Evolutionary conservation across 2,888 invertebrate species (phyloP), one percentile per base, ranked within the genome.

Genomic region (Pandemis corylana): DNA sequence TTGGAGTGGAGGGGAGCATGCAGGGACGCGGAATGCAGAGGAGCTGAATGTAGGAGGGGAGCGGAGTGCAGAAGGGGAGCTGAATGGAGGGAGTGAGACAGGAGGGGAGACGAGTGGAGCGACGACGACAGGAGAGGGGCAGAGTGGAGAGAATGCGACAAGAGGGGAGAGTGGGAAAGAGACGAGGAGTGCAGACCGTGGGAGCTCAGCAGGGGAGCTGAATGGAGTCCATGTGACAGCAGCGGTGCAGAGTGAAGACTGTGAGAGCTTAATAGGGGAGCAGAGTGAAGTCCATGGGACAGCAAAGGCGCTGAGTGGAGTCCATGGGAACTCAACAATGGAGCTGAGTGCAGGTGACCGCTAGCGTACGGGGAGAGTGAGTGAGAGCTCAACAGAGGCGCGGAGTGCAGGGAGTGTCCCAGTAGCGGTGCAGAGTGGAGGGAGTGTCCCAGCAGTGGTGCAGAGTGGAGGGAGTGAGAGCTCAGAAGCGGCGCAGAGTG

Each of bases 401-500:
- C 78, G 62, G 53, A 72, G 49, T n/a, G 76, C 42, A 66, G 75
- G 20, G 36, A 74, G 20, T 56, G 20, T 2, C 76, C 70, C 76
- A 79, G 76, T 68, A 71, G 5, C 7, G 65, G 79, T 2, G 80
- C 77, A 1, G 77, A 76, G 49, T 78, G 72, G 71, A 65, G 77
- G 70, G 68, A 71, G 65, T 56, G 53, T 56, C 65, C 75, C n/a
- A 78, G 42, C 0, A 64, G 64, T 0, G 79, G 80, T 2, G 79
- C 76, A 42, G 77, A 75, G n/a, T 72, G 65, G 0, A 65, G 51
- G 6, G 70, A 42, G 75, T 72, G 78, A 76, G 81, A 65, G 66
- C 76, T 76, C 15, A 80, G 53, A 46, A 79, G 71, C 0, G 81
- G 80, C 15, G 77, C 77, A 64, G 78, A 77, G 71, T 80, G 76